phyloP scores from a whole-genome alignment of 2,113 vertebrate genomes.

The Siniperca knerii region DNA sequence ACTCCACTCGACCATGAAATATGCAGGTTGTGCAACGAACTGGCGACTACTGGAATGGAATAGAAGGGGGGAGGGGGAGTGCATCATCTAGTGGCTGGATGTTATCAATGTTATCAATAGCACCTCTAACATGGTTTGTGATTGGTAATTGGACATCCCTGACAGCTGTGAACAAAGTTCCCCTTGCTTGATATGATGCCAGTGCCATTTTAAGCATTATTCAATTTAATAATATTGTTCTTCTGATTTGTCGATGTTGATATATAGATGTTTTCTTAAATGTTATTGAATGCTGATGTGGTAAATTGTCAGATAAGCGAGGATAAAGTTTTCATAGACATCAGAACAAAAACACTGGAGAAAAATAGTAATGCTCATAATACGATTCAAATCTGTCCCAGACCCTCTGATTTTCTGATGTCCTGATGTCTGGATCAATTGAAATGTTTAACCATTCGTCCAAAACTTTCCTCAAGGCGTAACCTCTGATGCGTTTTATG shows the following conservation, averaged over 20 bases:
- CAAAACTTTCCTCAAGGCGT: background rate
- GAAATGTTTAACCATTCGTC: background rate
- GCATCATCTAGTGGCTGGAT: no score
- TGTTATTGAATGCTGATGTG: background rate
- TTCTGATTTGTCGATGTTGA: slow-evolving; percentile 4
- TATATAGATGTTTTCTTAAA: background rate
- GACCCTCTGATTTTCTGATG: background rate
- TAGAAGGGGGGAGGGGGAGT: no score
- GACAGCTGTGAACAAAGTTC: slow-evolving; percentile 12
- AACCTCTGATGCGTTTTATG: slow-evolving; percentile 6
- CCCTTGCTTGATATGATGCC: background rate
- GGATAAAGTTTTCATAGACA: background rate
- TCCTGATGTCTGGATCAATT: background rate
- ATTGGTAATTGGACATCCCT: slow-evolving; percentile 9
- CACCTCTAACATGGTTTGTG: background rate
- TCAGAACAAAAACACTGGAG: background rate
- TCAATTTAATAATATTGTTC: background rate
- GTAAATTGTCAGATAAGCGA: background rate
- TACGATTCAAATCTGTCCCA: background rate
- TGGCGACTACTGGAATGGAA: no score
- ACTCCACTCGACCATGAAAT: no score
- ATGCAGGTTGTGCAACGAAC: no score
- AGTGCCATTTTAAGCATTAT: background rate
- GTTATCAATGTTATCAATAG: no score
- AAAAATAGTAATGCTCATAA: background rate